Percentiles rank a stretch among this genome's conserved stretches.
Conservation (phyloP, 1,140 invertebrate species). For the Orussus abietinus region DNA sequence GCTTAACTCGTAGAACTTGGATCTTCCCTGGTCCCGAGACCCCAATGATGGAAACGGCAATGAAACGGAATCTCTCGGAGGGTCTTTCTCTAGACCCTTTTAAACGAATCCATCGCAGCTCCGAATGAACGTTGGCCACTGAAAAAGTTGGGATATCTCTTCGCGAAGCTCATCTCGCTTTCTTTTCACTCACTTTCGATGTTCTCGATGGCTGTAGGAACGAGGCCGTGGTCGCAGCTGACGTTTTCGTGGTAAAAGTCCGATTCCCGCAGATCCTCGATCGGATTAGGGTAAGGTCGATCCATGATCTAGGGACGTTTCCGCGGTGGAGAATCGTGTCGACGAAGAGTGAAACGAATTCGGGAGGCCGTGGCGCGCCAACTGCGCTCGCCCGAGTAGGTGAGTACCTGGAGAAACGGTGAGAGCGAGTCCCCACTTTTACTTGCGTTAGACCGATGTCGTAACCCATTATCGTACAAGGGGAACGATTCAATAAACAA, state of each 20-base stretch:
- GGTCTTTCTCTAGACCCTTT: slow-evolving; percentile 2
- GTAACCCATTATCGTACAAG: no score
- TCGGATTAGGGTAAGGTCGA: neutral
- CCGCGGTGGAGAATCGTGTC: neutral
- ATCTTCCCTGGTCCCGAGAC: neutral
- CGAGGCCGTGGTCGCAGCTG: slow-evolving; percentile 28
- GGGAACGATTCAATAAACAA: no score
- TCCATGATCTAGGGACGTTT: neutral
- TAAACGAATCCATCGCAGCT: slow-evolving; percentile 10
- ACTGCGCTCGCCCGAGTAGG: no score
- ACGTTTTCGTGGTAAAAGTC: slow-evolving; percentile 25
- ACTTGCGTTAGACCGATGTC: no score
- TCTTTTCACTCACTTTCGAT: slow-evolving; percentile 42
- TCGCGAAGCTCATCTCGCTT: no score
- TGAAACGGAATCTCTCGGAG: slow-evolving; percentile 22
- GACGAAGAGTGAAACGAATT: neutral
- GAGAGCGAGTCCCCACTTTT: slow-evolving; percentile 13
- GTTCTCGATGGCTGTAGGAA: slow-evolving; percentile 35
- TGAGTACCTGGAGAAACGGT: slow-evolving; percentile 1
- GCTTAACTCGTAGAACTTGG: neutral
- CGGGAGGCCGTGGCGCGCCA: neutral
- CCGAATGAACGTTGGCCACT: neutral
- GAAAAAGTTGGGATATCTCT: neutral
- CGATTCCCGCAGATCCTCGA: neutral
- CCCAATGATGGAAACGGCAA: slow-evolving; percentile 3